A percentile compares a stretch with the other conserved stretches of the same genome.
Conservation (phyloP, 1,140 invertebrate species). For the Acromyrmex heyeri region DNA sequence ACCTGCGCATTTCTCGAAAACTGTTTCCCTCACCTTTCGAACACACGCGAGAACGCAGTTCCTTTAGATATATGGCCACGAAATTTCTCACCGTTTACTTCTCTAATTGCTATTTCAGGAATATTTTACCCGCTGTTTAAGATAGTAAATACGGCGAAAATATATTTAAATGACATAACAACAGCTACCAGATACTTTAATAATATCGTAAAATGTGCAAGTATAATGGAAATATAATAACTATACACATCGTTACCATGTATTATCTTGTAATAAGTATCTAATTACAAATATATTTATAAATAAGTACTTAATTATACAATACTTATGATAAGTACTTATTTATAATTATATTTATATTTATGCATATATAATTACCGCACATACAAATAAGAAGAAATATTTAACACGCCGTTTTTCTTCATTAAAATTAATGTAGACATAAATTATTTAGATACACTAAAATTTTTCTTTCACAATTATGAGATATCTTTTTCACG, state of each 20-base stretch:
- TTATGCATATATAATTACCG: background rate
- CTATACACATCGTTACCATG: background rate
- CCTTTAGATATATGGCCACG: slow-evolving; percentile 50
- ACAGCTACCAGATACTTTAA: background rate
- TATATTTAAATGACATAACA: background rate
- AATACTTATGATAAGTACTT: too few relatives aligned
- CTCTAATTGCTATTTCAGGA: slow-evolving; percentile 24
- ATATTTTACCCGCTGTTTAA: slow-evolving; percentile 4
- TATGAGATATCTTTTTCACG: background rate
- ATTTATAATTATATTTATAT: too few relatives aligned
- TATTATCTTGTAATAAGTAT: background rate
- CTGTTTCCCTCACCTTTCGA: slow-evolving; percentile 7
- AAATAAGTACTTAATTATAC: too few relatives aligned
- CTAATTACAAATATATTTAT: too few relatives aligned
- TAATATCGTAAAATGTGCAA: background rate
- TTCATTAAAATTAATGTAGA: background rate
- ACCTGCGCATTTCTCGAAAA: slow-evolving; percentile 70
- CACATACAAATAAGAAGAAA: background rate
- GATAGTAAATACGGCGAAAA: background rate
- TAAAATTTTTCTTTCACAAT: slow-evolving; percentile 20
- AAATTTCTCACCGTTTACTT: slow-evolving; percentile 52
- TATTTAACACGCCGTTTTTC: background rate
- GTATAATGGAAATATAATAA: background rate
- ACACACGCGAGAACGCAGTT: slow-evolving; percentile 54
- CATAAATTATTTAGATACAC: background rate